A percentile compares a stretch with the other conserved stretches of the same genome.
Conservation (phyloP, 1,140 invertebrate genomes). For the Cephus cinctus region DNA sequence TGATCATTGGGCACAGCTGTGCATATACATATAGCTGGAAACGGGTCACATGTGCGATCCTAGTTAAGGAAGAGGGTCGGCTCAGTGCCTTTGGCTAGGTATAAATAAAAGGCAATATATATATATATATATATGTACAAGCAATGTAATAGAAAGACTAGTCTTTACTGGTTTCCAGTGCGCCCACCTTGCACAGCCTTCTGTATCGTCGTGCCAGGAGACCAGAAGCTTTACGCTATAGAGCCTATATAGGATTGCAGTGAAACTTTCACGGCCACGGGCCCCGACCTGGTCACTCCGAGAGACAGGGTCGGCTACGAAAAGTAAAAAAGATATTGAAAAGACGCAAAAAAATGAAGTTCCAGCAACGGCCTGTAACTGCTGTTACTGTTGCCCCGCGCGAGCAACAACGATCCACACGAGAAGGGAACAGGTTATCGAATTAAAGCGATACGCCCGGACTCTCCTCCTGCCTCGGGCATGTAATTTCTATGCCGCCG, state of each 20-base stretch:
- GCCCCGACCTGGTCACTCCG: conserved; percentile 35
- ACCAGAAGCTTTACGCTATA: not conserved
- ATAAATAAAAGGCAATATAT: conserved; percentile 9
- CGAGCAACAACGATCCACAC: conserved; percentile 31
- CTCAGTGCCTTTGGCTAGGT: not conserved
- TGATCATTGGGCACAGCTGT: too few relatives aligned
- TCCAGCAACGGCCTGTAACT: not conserved
- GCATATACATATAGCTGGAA: too few relatives aligned
- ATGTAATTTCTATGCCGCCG: conserved; percentile 35
- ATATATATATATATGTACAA: not conserved
- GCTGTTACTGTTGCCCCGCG: conserved; percentile 17
- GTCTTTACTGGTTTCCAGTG: too few relatives aligned
- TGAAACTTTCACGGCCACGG: conserved; percentile 49
- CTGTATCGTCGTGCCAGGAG: not conserved
- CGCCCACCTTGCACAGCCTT: conserved; percentile 6
- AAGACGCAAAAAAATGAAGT: conserved; percentile 26
- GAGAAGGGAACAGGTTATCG: conserved; percentile 46
- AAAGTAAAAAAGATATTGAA: conserved; percentile 6
- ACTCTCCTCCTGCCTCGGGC: conserved; percentile 12
- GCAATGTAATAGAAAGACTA: too few relatives aligned
- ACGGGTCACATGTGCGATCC: too few relatives aligned
- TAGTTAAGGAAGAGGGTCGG: too few relatives aligned
- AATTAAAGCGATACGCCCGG: conserved; percentile 34
- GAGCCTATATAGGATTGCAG: not conserved
- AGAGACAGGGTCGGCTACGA: conserved; percentile 1